A percentile compares a stretch with the other conserved stretches of the same genome.
Evolutionary conservation across 2,797 vertebrate species (phyloP).

Genomic region (Clarias pachynema): DNA sequence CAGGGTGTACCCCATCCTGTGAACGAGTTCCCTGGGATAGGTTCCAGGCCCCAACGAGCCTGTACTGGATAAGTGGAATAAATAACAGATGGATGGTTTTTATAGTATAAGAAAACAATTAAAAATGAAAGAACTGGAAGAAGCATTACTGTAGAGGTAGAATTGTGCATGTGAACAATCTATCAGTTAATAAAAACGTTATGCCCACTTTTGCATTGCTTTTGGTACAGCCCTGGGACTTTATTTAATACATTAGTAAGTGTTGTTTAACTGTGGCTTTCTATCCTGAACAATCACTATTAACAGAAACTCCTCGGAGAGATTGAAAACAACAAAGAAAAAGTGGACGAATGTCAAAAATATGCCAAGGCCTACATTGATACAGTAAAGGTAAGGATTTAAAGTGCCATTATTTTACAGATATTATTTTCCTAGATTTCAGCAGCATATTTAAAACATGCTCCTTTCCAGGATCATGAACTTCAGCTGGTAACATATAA

Average conservation of each 20-base stretch:
- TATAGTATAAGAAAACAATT: too few species aligned
- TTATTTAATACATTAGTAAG: neutral
- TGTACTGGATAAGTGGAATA: too few species aligned
- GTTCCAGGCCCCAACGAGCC: too few species aligned
- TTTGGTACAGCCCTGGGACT: too few species aligned
- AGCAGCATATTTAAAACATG: neutral
- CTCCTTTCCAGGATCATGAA: conserved; percentile 84
- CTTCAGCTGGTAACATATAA: conserved; percentile 91
- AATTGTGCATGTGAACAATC: too few species aligned
- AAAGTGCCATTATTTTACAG: neutral
- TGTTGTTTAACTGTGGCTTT: neutral
- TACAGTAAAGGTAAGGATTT: conserved; percentile 83
- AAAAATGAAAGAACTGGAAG: too few species aligned
- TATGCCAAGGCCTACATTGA: conserved; percentile 91
- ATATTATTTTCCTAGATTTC: neutral
- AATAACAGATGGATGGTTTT: too few species aligned
- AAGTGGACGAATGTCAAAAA: conserved; percentile 88
- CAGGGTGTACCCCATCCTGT: too few species aligned
- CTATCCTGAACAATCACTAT: neutral
- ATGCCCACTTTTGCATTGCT: too few species aligned
- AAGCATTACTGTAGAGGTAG: too few species aligned
- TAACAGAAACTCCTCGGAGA: conserved; percentile 88
- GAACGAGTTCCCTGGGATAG: too few species aligned
- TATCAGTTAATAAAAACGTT: too few species aligned
- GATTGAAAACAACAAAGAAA: conserved; percentile 83